phyloP scores from a whole-genome alignment of 2,113 vertebrate species.

The Oreochromis aureus region DNA sequence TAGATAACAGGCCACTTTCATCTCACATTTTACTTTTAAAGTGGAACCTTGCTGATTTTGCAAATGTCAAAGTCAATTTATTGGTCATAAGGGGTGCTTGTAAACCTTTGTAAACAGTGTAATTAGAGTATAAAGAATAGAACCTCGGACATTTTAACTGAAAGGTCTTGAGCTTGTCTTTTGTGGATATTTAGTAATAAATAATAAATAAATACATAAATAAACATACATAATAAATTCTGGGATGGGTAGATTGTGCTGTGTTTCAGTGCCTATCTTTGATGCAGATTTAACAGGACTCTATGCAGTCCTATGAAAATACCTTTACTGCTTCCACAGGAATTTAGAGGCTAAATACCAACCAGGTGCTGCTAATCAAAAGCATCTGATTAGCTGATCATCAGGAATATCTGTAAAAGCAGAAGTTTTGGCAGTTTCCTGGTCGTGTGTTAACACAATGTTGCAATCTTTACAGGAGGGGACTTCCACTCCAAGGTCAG shows the following conservation, averaged over 20 bases:
- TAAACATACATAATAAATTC: not conserved
- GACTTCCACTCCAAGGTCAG: not conserved
- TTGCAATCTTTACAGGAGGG: not conserved
- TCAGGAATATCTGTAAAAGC: not conserved
- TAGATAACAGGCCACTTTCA: not conserved
- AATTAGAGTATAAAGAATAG: not conserved
- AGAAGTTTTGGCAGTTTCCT: fast-evolving
- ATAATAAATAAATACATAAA: not conserved
- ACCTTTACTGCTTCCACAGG: not conserved
- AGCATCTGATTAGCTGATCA: fast-evolving
- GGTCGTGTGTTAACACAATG: not conserved
- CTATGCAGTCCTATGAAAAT: not conserved
- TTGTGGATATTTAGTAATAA: not conserved
- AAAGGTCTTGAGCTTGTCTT: not conserved
- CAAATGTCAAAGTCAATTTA: not conserved
- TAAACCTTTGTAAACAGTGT: not conserved
- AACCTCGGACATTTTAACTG: not conserved
- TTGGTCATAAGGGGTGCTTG: not conserved
- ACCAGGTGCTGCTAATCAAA: not conserved
- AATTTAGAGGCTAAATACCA: not conserved
- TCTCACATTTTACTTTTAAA: not conserved
- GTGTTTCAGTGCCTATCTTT: not conserved
- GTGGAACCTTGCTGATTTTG: not conserved
- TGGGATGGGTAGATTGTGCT: not conserved
- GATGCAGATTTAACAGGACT: not conserved